Percentiles rank a stretch among this genome's conserved stretches.
Evolutionary conservation across 2,888 invertebrate species (phyloP).

Genomic region (Bibio marci): DNA sequence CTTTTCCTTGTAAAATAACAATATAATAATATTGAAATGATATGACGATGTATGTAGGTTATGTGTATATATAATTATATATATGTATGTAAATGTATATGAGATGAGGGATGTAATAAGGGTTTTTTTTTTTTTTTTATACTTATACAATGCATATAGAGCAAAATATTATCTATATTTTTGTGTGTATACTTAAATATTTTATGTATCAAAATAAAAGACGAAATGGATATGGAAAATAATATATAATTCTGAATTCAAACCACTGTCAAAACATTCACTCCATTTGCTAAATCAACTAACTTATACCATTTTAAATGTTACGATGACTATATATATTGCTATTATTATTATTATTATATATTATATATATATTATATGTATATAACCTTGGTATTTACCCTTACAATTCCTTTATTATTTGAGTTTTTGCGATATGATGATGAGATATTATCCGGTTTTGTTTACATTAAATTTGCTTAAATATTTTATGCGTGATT

Average conservation of each 20-base stretch:
- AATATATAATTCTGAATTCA: conserved; percentile 3
- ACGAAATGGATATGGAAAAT: background rate
- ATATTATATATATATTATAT: too few species aligned
- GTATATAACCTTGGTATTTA: background rate
- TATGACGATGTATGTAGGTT: too few species aligned
- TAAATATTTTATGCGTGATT: conserved; percentile 1
- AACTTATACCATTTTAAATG: conserved; percentile 32
- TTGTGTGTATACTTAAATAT: background rate
- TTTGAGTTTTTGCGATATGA: background rate
- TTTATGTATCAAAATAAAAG: too few species aligned
- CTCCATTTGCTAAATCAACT: conserved; percentile 36
- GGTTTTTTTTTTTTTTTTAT: too few species aligned
- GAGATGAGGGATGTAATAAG: too few species aligned
- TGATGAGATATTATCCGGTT: background rate
- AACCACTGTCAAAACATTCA: conserved; percentile 29
- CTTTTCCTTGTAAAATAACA: conserved; percentile 3
- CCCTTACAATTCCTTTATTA: background rate
- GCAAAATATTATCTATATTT: too few species aligned
- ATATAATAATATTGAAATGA: background rate
- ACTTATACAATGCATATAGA: too few species aligned
- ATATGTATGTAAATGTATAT: too few species aligned
- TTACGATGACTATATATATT: conserved; percentile 14
- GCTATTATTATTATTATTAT: too few species aligned
- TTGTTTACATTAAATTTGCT: conserved; percentile 2
- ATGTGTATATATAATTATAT: too few species aligned